Evolutionary conservation across 2,113 vertebrate species (phyloP).

Genomic region (Gadus macrocephalus): DNA sequence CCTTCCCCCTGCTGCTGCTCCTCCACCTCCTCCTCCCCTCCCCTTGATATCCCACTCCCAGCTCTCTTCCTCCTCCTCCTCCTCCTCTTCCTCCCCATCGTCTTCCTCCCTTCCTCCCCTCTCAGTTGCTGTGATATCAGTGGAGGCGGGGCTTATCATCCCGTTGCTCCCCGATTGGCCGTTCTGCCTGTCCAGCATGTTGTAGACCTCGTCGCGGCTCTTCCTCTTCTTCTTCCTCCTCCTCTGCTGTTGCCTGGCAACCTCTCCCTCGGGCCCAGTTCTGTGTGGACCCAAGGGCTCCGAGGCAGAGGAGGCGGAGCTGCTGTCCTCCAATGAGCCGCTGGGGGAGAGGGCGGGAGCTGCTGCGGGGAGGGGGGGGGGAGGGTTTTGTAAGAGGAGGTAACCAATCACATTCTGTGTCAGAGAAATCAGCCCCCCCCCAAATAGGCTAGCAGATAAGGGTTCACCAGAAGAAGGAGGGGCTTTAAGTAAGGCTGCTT

Average conservation of each 20-base stretch:
- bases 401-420: conserved; percentile 67
- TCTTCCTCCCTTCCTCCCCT: conserved; percentile 39
- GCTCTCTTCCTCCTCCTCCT: conserved; percentile 60
- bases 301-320: conserved; percentile 57
- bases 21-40: conserved; percentile 54
- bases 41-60: conserved; percentile 70
- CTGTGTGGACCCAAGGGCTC: conserved; percentile 64
- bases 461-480: too few relatives aligned
- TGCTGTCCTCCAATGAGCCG: conserved; percentile 65
- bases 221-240: conserved; percentile 74
- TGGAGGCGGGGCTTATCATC: conserved; percentile 21
- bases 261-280: conserved; percentile 52
- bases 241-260: conserved; percentile 61
- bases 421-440: conserved; percentile 48
- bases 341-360: conserved; percentile 64
- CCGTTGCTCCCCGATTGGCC: conserved; percentile 32
- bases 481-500: neutral
- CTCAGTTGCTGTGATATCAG: conserved; percentile 27
- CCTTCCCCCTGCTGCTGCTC: conserved; percentile 64
- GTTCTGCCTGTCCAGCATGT: conserved; percentile 57
- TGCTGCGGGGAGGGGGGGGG: conserved; percentile 64
- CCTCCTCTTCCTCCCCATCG: conserved; percentile 56
- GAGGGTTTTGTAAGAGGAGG: conserved; percentile 72
- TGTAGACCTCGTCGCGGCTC: conserved; percentile 59
- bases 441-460: too few relatives aligned